Base-by-base conservation (phyloP, 2,113 vertebrate species). In the Dipodomys stephensi region DNA sequence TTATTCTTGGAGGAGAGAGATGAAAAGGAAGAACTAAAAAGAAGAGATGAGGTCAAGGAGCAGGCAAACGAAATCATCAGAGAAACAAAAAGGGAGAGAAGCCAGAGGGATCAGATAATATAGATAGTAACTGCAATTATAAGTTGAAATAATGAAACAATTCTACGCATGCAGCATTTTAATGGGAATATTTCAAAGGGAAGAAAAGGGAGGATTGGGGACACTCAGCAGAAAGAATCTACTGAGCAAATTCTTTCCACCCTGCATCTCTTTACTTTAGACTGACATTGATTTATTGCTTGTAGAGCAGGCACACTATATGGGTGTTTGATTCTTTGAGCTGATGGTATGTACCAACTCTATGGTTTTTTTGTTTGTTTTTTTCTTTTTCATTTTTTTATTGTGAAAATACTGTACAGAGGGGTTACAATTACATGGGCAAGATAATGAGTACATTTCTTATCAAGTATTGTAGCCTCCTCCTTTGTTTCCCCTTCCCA, bases 201-300 rank as follows among this genome's bases (percentile, higher is more conserved):
- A 82, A 60, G 35, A 78, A 60, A 53, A 18, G 62, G 72, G 44
- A 87, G 6, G 27, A 7, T 15, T 44, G 35, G 7, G 32, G 20
- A 64, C 20, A 35, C 28, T 27, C 16, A 49, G 15, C 10, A 27
- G 32, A 64, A 90, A 89, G 44, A 84, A 23, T 18, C 22, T n/a
- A 25, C 28, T 6, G 68, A 81, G 87, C 12, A 83, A 44, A 81
- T 39, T 32, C 57, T 87, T 2, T 18, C 30, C 18, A 12, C 12
- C 1, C 0, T 15, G n/a, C 22, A 30, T n/a, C 35, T 22, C 62
- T 79, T 25, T 64, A 8, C 13, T 13, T 80, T 44, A 68, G 25
- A 30, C 27, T 84, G 65, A 88, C 87, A 89, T 96, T 92, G 80
- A 90, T 74, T 96, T 95, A 30, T 80, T 28, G 13, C n/a, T 46